Evolutionary conservation across 2,797 vertebrate species (phyloP), one percentile per base, ranked within the genome.

Genomic region (Muscicapa comitata): DNA sequence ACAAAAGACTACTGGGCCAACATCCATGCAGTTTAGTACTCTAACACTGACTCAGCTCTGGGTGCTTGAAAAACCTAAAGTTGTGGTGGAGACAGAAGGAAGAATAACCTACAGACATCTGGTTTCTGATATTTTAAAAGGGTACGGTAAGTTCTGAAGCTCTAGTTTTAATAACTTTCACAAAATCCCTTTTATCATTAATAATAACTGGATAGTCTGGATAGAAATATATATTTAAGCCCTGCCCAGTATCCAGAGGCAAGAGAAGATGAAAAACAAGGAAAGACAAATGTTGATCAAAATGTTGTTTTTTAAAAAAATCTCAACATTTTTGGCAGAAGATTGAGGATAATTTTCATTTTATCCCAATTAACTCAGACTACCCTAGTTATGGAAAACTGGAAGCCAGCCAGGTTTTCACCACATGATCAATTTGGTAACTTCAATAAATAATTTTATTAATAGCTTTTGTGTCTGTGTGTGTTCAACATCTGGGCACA

Each of bases 181-280:
- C n/a, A 33, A 86, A 93, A 91, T 71, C 4, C 4, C 81, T 86
- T 72, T 66, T 38, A 53, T 42, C n/a, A 47, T 61, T 43, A 74
- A 28, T 53, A 83, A 37, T 53, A 66, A 62, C 31, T 72, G 9
- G 10, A 74, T 33, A 77, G 50, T 47, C 20, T 71, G 28, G 21
- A 75, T 57, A 40, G 26, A 12, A 16, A 7, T 31, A 43, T 29
- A 35, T 77, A 58, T 75, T 72, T 71, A 48, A 94, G 18, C 58
- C 21, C 33, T 81, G 73, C 51, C 31, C 72, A 25, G 26, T n/a
- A 48, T 74, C 45, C 76, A 86, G 62, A 86, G 51, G 17, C 62
- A 78, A 83, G 29, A 88, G 40, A 72, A 93, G 43, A 81, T 84
- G 48, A 95, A 93, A 80, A 91, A 84, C 84, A 84, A 81, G 51